Evolutionary conservation across 2,888 invertebrate genomes (phyloP), one percentile per base, ranked within the genome.

Genomic region (Gortyna flavago): DNA sequence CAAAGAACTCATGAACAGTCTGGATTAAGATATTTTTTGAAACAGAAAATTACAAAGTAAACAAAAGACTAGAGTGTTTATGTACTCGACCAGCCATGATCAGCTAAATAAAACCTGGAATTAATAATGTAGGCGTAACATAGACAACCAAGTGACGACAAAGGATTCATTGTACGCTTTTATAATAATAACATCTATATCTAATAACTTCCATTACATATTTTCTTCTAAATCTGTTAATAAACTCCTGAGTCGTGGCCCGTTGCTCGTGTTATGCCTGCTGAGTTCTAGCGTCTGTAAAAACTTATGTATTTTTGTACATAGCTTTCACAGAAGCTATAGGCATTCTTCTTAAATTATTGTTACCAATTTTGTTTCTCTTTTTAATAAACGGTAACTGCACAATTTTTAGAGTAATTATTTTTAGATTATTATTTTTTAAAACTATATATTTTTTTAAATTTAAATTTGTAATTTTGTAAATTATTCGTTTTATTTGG

Each of bases 221-320:
- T 44, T 64, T 70, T 75, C 38, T 72, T 71, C 54, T 61, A 59
- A 76, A 75, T 72, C 68, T 69, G 35, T 80, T 72, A 57, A 57
- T 13, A 16, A 67, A 66, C 29, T 71, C 74, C 73, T n/a, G 38
- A 69, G 77, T 81, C 84, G 78, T 85, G 72, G 44, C 77, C 65
- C 69, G 78, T 76, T 87, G 83, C 51, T 59, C 64, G 59, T 88
- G 89, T 86, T 84, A 87, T 77, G 85, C 79, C 84, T 83, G 41
- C 75, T 54, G 64, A 77, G 21, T 62, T 65, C 44, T 62, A 57
- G 66, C 77, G 18, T 81, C 80, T 80, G 72, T 82, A 75, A 70
- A 81, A 76, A 67, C 65, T 61, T 67, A 73, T 82, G 79, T 86
- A 87, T 80, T 80, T 80, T 82, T 82, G 72, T 87, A 86, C 77